These are phyloP conservation scores for Tubulanus polymorphus DNA, from an alignment of 2,888 invertebrate species.

Conservation along the genomic window DNA sequence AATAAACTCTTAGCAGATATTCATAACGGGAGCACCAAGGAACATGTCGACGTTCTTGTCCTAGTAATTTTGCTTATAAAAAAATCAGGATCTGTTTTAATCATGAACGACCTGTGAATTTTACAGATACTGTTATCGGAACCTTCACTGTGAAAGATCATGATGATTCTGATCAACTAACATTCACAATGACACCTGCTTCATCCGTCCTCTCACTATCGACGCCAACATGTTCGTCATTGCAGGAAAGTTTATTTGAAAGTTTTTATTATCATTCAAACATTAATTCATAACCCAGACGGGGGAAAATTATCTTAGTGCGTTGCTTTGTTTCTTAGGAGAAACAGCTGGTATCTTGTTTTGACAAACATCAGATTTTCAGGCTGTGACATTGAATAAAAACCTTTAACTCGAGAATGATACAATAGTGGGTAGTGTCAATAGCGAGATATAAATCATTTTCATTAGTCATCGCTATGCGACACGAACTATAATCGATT, in stretches of 20 bases:
- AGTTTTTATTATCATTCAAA: constrained; percentile 6
- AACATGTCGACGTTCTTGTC: background rate
- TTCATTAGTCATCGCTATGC: too few species aligned
- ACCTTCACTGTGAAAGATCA: constrained; percentile 26
- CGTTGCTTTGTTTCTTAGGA: too few species aligned
- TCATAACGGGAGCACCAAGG: background rate
- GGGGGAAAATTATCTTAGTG: too few species aligned
- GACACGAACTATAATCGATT: too few species aligned
- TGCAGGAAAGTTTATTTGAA: constrained; percentile 15
- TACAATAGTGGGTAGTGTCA: too few species aligned
- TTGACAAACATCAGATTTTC: too few species aligned
- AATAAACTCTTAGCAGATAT: background rate
- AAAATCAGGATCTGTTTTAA: background rate
- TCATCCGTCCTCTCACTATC: constrained; percentile 15
- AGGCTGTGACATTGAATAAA: too few species aligned
- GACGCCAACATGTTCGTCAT: constrained; percentile 14
- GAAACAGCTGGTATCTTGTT: too few species aligned
- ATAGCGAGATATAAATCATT: too few species aligned
- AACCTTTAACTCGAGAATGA: too few species aligned
- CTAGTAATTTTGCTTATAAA: background rate
- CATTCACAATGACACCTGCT: constrained; percentile 16
- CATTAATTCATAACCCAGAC: too few species aligned
- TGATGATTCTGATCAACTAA: constrained; percentile 21
- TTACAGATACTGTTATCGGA: constrained; percentile 24
- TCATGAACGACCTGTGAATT: background rate